Evolutionary conservation across 2,113 vertebrate genomes (phyloP), one percentile per base, ranked within the genome.

Genomic region (Halcyon malimbica): DNA sequence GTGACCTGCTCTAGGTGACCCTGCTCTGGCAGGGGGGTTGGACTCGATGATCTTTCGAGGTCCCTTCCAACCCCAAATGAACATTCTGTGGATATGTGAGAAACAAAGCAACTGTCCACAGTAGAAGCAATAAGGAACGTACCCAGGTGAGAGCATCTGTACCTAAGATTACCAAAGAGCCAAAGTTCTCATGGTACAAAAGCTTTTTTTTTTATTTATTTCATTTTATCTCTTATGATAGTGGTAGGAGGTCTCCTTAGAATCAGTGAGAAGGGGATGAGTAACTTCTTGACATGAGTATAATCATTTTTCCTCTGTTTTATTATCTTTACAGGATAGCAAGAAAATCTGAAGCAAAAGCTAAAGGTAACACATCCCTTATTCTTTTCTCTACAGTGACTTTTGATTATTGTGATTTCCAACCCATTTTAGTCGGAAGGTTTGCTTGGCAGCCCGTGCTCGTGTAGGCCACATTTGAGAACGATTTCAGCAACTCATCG

Each of bases 281-380:
- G n/a, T 46, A 85, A 80, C 37, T 86, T 83, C 13, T 53, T 89
- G 23, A 57, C 82, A 67, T 48, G 4, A 89, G 6, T 18, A 33
- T 83, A 79, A 89, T 53, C 13, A 65, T 50, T 86, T 74, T 86
- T 33, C 39, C 35, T 93, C 60, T 84, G 12, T 95, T 93, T 93
- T 92, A 44, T 94, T 78, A 29, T 39, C 87, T 96, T 96, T 87
- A 62, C 71, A 98, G 98, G 82, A 85, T 54, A 64, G 59, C 35
- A 68, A 95, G 95, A 82, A 97, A 87, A 77, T 73, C 86, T 15
- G 93, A 96, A 68, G 94, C 86, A 39, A 94, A 64, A 42, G 12
- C 35, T 53, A 88, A 95, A 98, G 98, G 98, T 98, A 98, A 97
- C 24, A 89, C 59, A 44, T 28, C 60, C 50, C 20, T 76, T 46